Conservation (phyloP, 2,888 invertebrate genomes). For the Magallana nippona region DNA sequence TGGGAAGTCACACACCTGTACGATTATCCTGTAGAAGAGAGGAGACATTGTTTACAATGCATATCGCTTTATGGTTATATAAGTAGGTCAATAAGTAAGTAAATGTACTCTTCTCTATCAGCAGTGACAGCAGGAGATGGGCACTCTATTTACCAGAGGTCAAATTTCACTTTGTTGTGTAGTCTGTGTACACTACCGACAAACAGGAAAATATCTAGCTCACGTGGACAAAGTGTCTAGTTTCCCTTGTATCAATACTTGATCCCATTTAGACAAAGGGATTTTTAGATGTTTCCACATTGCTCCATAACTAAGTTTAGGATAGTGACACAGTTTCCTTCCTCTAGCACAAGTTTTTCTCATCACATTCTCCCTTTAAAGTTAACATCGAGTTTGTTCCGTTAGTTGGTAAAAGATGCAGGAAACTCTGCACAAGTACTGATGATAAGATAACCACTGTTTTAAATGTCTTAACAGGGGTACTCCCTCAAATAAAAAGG, state of each 20-base stretch:
- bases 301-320: background rate
- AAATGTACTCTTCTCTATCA: constrained; percentile 1
- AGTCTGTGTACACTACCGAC: background rate
- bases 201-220: background rate
- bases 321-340: background rate
- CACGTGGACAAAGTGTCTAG: background rate
- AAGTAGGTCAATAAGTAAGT: background rate
- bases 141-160: background rate
- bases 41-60: background rate
- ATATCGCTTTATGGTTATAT: constrained; percentile 1
- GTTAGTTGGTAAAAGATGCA: too few species aligned
- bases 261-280: constrained; percentile 30
- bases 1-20: background rate
- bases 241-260: background rate
- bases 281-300: background rate
- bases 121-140: background rate
- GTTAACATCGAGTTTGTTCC: too few species aligned
- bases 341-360: too few species aligned
- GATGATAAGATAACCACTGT: too few species aligned
- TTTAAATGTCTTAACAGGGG: too few species aligned
- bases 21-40: background rate
- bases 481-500: too few species aligned
- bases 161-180: constrained; percentile 19
- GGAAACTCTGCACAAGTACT: too few species aligned
- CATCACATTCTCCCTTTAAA: too few species aligned